Base-by-base conservation (phyloP, 2,888 invertebrate genomes). In the Dioctria linearis region DNA sequence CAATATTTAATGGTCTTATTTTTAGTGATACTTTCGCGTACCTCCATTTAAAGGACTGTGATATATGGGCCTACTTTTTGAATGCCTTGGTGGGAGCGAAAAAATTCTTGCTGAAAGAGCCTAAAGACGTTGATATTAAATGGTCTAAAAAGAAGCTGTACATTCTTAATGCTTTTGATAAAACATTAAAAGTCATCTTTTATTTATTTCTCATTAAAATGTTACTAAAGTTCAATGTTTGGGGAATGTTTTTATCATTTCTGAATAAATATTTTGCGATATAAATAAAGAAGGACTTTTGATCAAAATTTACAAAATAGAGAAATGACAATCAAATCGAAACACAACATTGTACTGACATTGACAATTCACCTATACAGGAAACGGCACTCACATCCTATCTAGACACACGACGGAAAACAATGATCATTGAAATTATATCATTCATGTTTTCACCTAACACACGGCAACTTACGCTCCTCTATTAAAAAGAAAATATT, bases 41-140 rank as follows among this genome's bases (percentile, higher is more conserved):
- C 25, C 69, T 85, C 78, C 86, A 87, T 59, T 80, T 84, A 46
- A 84, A 84, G 2, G 84, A 85, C 49, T 76, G 86, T 11, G 85
- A 88, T 54, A 85, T 87, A 5, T 81, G 84, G 46, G 81, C 84
- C 0, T 88, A 87, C 82, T 85, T 88, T 51, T 83, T 81, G 25
- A 83, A 85, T 73, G 87, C 87, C 3, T 83, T 88, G 3, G 82
- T 84, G 0, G 89, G 89, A 6, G 87, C 87, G 11, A 87, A 87
- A 80, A 84, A 86, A 78, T 88, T 84, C 79, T 82, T 89, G 4
- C 11, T 89, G 25, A 84, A 88, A 6, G 87, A 89, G 81, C 84
- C 85, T 25, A 85, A 85, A 8, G 85, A 85, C 49, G 84, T 54
- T 54, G 54, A 54, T n/a, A n/a, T 94, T 96, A 97, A 61, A 5